Base-by-base conservation (phyloP, 2,888 invertebrate species). In the Ceramica pisi region DNA sequence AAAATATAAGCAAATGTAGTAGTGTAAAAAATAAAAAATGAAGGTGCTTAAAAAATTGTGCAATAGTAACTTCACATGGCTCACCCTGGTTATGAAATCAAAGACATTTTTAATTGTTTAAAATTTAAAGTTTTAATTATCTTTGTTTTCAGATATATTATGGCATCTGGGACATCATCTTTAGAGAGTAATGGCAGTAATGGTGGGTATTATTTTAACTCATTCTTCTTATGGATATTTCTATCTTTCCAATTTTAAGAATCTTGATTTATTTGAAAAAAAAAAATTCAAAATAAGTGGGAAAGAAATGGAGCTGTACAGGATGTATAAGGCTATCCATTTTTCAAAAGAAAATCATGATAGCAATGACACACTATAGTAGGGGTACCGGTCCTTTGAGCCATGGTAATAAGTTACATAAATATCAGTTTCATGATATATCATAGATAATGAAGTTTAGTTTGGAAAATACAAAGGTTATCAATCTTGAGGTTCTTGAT, bases 161-260 rank as follows among this genome's bases (percentile, higher is more conserved):
- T 98, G 97, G 97, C 97, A 96, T 98, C 98, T 92, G 97, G 97
- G 88, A 97, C 97, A 92, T 97, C 98, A 90, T 98, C 98, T 86
- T 95, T 98, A 95, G 98, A 97, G 92, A 97, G 97, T 93, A 97
- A 97, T 93, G 97, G 97, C 91, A 97, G 97, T 93, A 97, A 97
- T 96, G 97, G 97, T 97, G 92, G 96, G 97, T 91, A 57, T 50
- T 23, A 14, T 35, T 67, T 53, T 55, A 26, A 48, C 3, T 48
- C 1, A 9, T 19, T 53, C 8, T 31, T 53, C 53, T 31, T 19
- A 23, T 23, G 2, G 19, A 53, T 16, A 26, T 14, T 4, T 26
- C 9, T 53, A 31, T 55, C 8, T 51, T 12, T 51, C 16, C 16
- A 23, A 8, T 51, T 51, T 16, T 53, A 8, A 26, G 16, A 16